Base-by-base conservation (phyloP, 2,113 vertebrate genomes). In the Reinhardtius hippoglossoides region DNA sequence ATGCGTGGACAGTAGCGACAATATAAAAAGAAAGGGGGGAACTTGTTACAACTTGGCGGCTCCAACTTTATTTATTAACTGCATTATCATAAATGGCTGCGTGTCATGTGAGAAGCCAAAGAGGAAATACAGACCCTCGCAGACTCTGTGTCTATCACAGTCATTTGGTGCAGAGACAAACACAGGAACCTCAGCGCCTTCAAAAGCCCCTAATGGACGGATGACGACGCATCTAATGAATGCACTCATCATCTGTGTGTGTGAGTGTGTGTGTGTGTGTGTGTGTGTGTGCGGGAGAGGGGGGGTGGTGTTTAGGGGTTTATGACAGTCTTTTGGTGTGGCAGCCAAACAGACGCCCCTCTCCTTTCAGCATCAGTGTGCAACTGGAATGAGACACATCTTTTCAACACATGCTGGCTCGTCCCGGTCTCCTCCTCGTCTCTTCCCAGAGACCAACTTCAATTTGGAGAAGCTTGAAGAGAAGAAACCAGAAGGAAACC, bases 371-470 rank as follows among this genome's bases (percentile, higher is more conserved):
- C 78, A 46, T 40, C 79, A 67, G 74, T 74, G 83, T 78, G 71
- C 66, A 80, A 81, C 76, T 84, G 78, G 72, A 67, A 71, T 67
- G 83, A 87, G 67, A 78, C 78, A 83, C 87, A 91, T 90, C 85
- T 93, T 94, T 92, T 55, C 50, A 92, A 91, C 94, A 94, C 89
- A 93, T 94, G 93, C 85, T 72, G 83, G 46, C 80, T 81, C 87
- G 78, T 87, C 83, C 59, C 7, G 15, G 9, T 26, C 21, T 44
- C 35, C 63, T 18, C 56, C 18, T 37, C 48, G 20, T 21, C 58
- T 27, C 66, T 42, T 13, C 20, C 52, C 83, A 84, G 78, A 79
- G 35, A 71, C 60, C 42, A 80, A 87, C 85, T 76, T 37, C 79
- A 86, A 71, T 70, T 48, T 20, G 67, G 40, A 71, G 60, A 76